These are phyloP conservation scores for Chionis minor DNA, from an alignment of 2,113 vertebrate species.

Conservation along the genomic window DNA sequence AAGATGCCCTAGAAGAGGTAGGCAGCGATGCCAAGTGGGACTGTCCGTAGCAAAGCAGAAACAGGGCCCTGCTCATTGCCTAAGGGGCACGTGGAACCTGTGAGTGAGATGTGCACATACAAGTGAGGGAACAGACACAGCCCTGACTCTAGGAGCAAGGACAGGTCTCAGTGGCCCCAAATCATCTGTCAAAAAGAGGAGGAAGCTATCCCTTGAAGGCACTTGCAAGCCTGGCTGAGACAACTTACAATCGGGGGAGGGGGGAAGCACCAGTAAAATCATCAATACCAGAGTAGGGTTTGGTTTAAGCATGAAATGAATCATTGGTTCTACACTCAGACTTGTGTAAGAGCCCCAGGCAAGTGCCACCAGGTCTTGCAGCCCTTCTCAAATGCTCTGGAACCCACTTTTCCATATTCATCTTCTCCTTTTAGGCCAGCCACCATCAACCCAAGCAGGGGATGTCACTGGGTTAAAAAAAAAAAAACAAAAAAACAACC, in stretches of 20 bases:
- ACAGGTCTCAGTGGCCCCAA: not conserved
- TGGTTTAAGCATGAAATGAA: not conserved
- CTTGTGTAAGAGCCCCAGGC: not conserved
- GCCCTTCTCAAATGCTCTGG: not conserved
- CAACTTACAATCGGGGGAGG: not conserved
- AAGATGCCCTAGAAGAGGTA: not conserved
- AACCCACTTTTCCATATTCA: not conserved
- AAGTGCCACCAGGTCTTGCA: not conserved
- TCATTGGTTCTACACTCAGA: not conserved
- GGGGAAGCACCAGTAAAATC: not conserved
- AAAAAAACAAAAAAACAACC: conserved; percentile 15
- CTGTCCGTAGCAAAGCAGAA: not conserved
- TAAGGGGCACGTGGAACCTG: fast-evolving
- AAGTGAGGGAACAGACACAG: not conserved
- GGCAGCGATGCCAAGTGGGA: not conserved
- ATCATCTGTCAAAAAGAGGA: not conserved
- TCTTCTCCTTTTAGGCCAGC: conserved; percentile 4
- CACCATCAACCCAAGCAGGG: conserved; percentile 21
- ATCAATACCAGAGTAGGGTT: not conserved
- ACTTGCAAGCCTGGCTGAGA: not conserved
- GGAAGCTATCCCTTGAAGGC: not conserved
- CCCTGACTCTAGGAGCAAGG: not conserved
- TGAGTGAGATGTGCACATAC: fast-evolving
- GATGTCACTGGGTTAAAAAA: conserved; percentile 12
- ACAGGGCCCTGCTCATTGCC: not conserved